Percentiles rank a stretch among this genome's conserved stretches.
phyloP scores from a whole-genome alignment of 2,113 vertebrate species.

The Gasterosteus aculeatus region DNA sequence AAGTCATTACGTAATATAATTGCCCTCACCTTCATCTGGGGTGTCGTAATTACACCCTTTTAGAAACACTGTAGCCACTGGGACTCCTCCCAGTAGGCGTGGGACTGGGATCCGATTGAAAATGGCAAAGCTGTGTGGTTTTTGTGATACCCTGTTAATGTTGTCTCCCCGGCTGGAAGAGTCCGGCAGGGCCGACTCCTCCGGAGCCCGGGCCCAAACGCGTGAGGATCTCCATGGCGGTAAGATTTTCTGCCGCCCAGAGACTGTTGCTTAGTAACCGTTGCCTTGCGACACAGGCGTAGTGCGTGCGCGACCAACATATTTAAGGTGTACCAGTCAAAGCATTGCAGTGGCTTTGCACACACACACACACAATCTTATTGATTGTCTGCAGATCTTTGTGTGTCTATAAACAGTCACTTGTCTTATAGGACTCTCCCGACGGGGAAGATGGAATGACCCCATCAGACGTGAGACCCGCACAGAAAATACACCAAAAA shows the following conservation, averaged over 20 bases:
- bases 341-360: conserved; percentile 51
- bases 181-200: conserved; percentile 80
- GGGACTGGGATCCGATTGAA: conserved; percentile 44
- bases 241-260: conserved; percentile 83
- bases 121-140: conserved; percentile 38
- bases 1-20: neutral
- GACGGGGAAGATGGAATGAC: conserved; percentile 89
- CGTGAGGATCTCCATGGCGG: conserved; percentile 92
- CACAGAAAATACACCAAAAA: neutral
- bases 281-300: conserved; percentile 71
- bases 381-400: no score
- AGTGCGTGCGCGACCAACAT: conserved; percentile 65
- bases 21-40: conserved; percentile 48
- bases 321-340: conserved; percentile 56
- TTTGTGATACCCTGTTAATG: conserved; percentile 70
- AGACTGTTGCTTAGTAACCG: conserved; percentile 78
- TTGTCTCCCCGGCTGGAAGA: conserved; percentile 78
- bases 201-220: conserved; percentile 88
- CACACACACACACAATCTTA: no score
- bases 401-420: neutral
- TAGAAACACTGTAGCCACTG: conserved; percentile 55
- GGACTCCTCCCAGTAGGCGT: conserved; percentile 48
- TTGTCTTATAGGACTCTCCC: conserved; percentile 82
- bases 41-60: conserved; percentile 67
- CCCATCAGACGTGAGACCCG: conserved; percentile 84